These are phyloP conservation scores for Zaprionus ghesquierei DNA, from an alignment of 1,140 invertebrate genomes.

Conservation along the genomic window DNA sequence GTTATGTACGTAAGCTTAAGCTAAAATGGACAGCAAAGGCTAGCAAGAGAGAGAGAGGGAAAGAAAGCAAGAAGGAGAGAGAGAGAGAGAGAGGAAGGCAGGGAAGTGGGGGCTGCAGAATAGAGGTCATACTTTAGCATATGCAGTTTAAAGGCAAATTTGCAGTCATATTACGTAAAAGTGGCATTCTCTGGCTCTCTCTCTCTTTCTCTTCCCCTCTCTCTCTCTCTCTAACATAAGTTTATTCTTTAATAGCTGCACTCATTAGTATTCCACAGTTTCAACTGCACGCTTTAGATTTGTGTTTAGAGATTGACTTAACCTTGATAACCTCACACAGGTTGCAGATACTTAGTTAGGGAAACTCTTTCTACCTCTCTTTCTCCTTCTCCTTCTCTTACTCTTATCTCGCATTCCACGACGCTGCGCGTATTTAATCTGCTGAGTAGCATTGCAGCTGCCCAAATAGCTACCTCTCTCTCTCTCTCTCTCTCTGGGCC, in stretches of 20 bases:
- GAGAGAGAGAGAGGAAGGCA: background rate
- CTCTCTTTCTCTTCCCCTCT: background rate
- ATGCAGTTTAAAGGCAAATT: background rate
- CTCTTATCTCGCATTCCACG: slow-evolving; percentile 17
- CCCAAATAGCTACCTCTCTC: slow-evolving; percentile 19
- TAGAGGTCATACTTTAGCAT: background rate
- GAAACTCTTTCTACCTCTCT: background rate
- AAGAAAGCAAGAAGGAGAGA: background rate
- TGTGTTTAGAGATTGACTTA: slow-evolving; percentile 13
- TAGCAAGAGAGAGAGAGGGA: background rate
- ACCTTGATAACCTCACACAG: slow-evolving; percentile 34
- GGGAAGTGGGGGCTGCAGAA: background rate
- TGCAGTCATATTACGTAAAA: background rate
- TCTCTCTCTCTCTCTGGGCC: background rate
- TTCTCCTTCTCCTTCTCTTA: background rate
- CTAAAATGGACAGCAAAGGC: background rate
- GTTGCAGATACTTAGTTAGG: background rate
- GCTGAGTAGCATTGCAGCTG: slow-evolving; percentile 28
- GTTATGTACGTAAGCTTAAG: slow-evolving; percentile 10
- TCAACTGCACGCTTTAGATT: background rate
- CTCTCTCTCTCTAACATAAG: background rate
- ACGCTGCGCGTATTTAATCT: slow-evolving; percentile 6
- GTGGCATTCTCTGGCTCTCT: background rate
- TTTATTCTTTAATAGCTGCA: background rate
- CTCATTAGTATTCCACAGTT: background rate